These are phyloP conservation scores for Barbus barbus DNA, from an alignment of 2,113 vertebrate genomes.

Conservation along the genomic window DNA sequence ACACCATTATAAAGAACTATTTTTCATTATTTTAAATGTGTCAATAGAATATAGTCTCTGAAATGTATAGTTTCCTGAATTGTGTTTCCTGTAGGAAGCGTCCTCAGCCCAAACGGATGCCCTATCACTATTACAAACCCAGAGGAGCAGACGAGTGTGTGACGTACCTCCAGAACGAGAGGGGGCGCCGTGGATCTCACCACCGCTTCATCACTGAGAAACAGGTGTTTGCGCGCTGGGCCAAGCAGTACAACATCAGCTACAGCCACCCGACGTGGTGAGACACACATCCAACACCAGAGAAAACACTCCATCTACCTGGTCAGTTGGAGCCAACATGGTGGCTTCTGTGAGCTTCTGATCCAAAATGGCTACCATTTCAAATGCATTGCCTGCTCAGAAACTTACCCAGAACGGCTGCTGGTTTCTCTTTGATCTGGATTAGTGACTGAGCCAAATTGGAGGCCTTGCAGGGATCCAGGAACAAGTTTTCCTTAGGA, in stretches of 20 bases:
- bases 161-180: constrained; percentile 91
- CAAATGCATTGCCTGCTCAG: background rate
- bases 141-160: constrained; percentile 88
- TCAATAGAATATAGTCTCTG: background rate
- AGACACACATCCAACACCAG: background rate
- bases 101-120: constrained; percentile 78
- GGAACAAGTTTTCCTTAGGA: background rate
- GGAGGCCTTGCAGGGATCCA: background rate
- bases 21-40: background rate
- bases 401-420: background rate
- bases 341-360: background rate
- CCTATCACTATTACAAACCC: constrained; percentile 97
- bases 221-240: constrained; percentile 92
- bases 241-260: constrained; percentile 91
- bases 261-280: constrained; percentile 88
- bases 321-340: too few species aligned
- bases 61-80: too few species aligned
- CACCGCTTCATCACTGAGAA: constrained; percentile 99
- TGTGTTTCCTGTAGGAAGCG: constrained; percentile 70
- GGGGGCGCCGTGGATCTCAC: constrained; percentile 86
- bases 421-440: constrained; percentile 1
- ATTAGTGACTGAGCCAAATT: constrained; percentile 1
- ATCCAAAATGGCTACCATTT: constrained; percentile 33
- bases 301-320: too few species aligned
- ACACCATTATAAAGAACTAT: background rate